These are phyloP conservation scores for Norana najaformis DNA, from an alignment of 2,888 invertebrate species.

Conservation along the genomic window DNA sequence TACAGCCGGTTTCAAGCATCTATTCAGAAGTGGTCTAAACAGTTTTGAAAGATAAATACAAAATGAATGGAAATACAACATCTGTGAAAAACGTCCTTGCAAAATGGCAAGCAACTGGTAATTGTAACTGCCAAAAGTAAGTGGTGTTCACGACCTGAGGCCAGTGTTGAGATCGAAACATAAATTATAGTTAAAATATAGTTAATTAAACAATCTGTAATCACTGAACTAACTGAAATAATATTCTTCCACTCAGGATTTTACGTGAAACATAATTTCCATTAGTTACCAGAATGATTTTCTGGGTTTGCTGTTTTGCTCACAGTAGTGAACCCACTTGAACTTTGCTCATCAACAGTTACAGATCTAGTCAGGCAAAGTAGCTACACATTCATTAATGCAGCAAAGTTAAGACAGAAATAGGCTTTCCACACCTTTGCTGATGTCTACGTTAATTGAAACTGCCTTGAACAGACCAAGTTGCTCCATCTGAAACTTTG, in stretches of 20 bases:
- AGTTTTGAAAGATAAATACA: too few species aligned
- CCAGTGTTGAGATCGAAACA: too few species aligned
- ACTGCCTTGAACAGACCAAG: constrained; percentile 88
- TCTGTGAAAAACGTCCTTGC: neutral
- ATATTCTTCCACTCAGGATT: neutral
- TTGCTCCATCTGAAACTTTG: constrained; percentile 76
- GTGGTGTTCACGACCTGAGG: too few species aligned
- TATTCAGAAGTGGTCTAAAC: too few species aligned
- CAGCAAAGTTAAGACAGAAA: neutral
- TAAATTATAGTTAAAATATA: too few species aligned
- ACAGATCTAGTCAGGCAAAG: too few species aligned
- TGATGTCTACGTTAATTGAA: constrained; percentile 83
- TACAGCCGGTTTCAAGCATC: too few species aligned
- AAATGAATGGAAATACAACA: too few species aligned
- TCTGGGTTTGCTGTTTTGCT: neutral
- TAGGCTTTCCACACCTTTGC: constrained; percentile 67
- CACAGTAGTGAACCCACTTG: neutral
- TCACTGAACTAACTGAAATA: too few species aligned
- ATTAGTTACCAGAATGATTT: neutral
- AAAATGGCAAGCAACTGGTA: neutral
- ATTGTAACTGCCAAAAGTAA: too few species aligned
- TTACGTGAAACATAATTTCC: neutral
- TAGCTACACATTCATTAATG: neutral
- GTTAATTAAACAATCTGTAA: too few species aligned
- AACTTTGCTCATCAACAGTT: too few species aligned